Base-by-base conservation (phyloP, 37 sponge, comb jelly and placozoan genomes). In the Tethya wilhelma region DNA sequence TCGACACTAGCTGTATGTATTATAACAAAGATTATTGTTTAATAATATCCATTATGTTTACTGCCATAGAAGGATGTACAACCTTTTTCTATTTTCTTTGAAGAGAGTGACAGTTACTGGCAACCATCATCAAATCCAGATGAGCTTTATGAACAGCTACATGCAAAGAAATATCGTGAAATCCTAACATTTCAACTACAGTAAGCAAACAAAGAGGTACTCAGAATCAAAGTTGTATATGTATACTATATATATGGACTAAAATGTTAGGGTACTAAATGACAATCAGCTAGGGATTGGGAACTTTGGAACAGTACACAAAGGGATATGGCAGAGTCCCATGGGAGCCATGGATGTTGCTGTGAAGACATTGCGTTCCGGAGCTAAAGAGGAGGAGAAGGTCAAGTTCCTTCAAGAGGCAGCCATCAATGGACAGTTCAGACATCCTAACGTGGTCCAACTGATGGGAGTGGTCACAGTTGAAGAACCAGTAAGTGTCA, bases 341-440 rank as follows among this genome's bases (percentile, higher is more conserved):
- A 23, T 2, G 59, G 66, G 78, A 25, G 59, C 59, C n/a, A 55
- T 81, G 23, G 60, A 69, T 28, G 81, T 81, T 62, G 81, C 81
- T 29, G 60, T 81, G 33, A 81, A 81, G 63, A 70, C 62, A 14
- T 45, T 71, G 33, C 36, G 71, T 62, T 30, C 34, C 22, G 63
- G 60, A 22, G 42, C 69, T 14, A 28, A 29, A 28, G 72, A 81
- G 60, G 60, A 71, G 34, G 81, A 81, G 19, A 71, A 30, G 9
- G 45, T 81, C 46, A 69, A 49, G 63, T 71, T 81, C 46, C 81
- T 81, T 20, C 81, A 81, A 44, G 81, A 81, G 60, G 81, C 71
- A 20, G 81, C 81, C 44, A 81, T 81, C 63, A 81, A 25, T 4
- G 79, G 67, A 28, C 79, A 79, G 68, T 79, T 79, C 68, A 65